Conservation (phyloP, 2,113 vertebrate species). For the Aldabrachelys gigantea region DNA sequence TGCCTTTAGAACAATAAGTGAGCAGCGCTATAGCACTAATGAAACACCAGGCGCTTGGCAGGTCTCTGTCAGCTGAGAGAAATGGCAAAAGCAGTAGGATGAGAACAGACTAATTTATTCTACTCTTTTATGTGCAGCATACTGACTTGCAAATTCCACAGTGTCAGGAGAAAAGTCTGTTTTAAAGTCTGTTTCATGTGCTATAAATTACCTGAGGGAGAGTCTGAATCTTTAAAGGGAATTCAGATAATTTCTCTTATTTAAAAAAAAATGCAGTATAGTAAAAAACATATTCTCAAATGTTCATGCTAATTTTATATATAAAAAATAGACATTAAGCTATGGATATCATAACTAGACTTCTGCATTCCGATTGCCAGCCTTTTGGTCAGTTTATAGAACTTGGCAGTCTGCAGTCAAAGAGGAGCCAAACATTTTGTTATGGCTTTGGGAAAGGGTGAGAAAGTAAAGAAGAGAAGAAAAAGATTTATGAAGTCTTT, state of each 20-base stretch:
- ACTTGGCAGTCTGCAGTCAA: not conserved
- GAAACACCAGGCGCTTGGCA: not conserved
- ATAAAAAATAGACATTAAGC: slow-evolving; percentile 22
- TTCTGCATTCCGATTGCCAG: slow-evolving; percentile 32
- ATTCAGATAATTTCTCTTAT: not conserved
- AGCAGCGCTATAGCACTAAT: not conserved
- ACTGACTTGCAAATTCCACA: slow-evolving; percentile 4
- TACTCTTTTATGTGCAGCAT: not conserved
- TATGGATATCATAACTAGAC: not conserved
- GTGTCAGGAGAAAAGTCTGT: not conserved
- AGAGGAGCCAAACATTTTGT: slow-evolving; percentile 27
- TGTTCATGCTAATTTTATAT: not conserved
- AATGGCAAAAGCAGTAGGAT: slow-evolving; percentile 27
- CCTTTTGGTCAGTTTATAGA: not conserved
- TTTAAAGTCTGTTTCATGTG: not conserved
- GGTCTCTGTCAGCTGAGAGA: slow-evolving; percentile 14
- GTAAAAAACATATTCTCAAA: slow-evolving; percentile 8
- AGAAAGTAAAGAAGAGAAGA: not conserved
- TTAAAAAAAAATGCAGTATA: not conserved
- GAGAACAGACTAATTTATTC: slow-evolving; percentile 25
- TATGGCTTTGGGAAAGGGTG: slow-evolving; percentile 7
- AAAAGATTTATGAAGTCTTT: not conserved
- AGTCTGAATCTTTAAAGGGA: not conserved
- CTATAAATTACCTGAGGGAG: not conserved
- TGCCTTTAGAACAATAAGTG: slow-evolving; percentile 40